phyloP scores from a whole-genome alignment of 2,888 invertebrate species.

The Arrhopalites spinosus region DNA sequence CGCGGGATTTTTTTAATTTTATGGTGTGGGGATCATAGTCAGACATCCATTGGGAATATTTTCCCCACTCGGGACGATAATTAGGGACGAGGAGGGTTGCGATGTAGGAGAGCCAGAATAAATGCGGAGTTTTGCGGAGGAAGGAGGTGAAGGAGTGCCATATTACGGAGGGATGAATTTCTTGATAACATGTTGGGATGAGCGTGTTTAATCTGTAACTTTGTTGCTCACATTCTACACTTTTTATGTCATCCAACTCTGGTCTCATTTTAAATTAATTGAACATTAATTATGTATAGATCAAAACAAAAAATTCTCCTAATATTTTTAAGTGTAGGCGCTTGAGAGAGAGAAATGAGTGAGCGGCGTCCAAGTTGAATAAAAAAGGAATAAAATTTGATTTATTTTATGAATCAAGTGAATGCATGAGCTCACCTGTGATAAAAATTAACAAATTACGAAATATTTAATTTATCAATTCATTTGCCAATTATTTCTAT shows the following conservation, averaged over 20 bases:
- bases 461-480: no score
- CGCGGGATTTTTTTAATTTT: no score
- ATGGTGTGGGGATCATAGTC: background rate
- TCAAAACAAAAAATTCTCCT: no score
- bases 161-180: slow-evolving; percentile 8
- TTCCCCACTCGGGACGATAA: slow-evolving; percentile 46
- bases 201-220: background rate
- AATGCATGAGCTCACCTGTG: no score
- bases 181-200: slow-evolving; percentile 4
- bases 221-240: background rate
- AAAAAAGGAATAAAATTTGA: no score
- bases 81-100: slow-evolving; percentile 26
- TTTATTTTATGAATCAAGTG: no score
- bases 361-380: no score
- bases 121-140: background rate
- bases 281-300: background rate
- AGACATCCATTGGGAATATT: slow-evolving; percentile 44
- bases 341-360: no score
- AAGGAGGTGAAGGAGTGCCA: background rate
- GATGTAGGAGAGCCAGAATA: slow-evolving; percentile 15
- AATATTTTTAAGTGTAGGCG: no score
- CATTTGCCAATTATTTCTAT: no score
- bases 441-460: no score
- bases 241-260: background rate
- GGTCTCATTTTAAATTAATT: background rate